Evolutionary conservation across 2,888 invertebrate genomes (phyloP).

Genomic region (Drosophila conformis): DNA sequence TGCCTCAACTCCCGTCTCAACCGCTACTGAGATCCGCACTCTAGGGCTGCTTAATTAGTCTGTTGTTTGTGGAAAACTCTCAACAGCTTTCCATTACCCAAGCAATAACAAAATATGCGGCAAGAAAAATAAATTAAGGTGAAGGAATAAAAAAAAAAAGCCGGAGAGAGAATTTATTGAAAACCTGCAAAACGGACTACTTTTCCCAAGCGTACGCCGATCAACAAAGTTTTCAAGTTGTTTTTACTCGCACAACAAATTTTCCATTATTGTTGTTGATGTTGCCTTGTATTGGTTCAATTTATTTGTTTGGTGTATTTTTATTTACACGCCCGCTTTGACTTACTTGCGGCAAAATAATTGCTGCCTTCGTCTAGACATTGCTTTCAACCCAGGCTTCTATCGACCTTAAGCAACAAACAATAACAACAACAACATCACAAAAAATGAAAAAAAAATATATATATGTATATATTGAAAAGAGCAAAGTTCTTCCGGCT

Average conservation of each 20-base stretch:
- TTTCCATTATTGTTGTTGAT: conserved; percentile 33
- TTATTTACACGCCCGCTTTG: conserved; percentile 69
- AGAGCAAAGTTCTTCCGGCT: conserved; percentile 39
- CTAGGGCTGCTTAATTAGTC: conserved; percentile 42
- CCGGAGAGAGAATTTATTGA: conserved; percentile 39
- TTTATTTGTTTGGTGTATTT: conserved; percentile 43
- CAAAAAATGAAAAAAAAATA: background rate
- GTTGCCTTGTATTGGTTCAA: conserved; percentile 27
- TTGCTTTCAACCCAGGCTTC: conserved; percentile 30
- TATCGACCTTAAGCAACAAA: conserved; percentile 18
- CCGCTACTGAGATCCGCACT: background rate
- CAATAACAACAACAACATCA: conserved; percentile 5
- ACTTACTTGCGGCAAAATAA: conserved; percentile 65
- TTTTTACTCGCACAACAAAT: conserved; percentile 46
- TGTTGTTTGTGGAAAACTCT: conserved; percentile 30
- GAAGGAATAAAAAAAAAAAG: background rate
- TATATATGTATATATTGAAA: background rate
- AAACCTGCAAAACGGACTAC: conserved; percentile 40
- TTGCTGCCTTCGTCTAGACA: conserved; percentile 71
- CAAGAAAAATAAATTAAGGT: background rate
- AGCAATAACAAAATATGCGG: conserved; percentile 9
- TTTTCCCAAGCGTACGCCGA: conserved; percentile 44
- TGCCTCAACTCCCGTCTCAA: background rate
- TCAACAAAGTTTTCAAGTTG: conserved; percentile 54
- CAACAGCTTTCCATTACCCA: conserved; percentile 48